Base-by-base conservation (phyloP, 2,888 invertebrate genomes). In the Chromoteleia sp. region DNA sequence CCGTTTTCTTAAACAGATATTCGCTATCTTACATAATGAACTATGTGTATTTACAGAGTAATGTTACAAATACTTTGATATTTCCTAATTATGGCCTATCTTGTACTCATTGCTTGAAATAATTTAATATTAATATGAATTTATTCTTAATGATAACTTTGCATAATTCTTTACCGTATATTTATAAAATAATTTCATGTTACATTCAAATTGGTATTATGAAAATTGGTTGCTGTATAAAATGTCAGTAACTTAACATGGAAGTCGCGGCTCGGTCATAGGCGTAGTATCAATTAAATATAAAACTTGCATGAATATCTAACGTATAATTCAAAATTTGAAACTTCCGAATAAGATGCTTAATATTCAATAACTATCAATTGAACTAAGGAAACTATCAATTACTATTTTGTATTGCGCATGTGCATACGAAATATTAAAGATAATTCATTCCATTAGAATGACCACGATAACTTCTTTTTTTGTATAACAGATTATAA, bases 241-340 rank as follows among this genome's bases (percentile, higher is more conserved):
- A 50, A 21, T 25, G 15, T 25, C 5, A 25, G 3, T n/a, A 50
- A 21, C 25, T 25, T 50, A 50, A 50, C n/a, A 50, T 50, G 25
- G 25, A 25, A 25, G 25, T n/a, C n/a, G 4, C 12, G n/a, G 7
- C 17, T 1, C 10, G n/a, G 6, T 1, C 25, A 48, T 21, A 25
- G 3, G 10, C n/a, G 12, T 45, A 45, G 1, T 8, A 48, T 12
- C 25, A 21, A 48, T 12, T 17, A 54, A 33, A 10, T 14, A 4
- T 2, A 41, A 29, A 59, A 59, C 4, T 65, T 65, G 25, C n/a
- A n/a, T 12, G 25, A 19, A 21, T 33, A 25, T 25, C 50, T 36
- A 65, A 25, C 29, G 15, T 54, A 17, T 54, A 67, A 52, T 67
- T 67, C 54, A 67, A 67, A 65, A 50, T 67, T 67, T 52, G 29